These are phyloP conservation scores for Nephila pilipes DNA, from an alignment of 1,140 invertebrate species.

Conservation along the genomic window DNA sequence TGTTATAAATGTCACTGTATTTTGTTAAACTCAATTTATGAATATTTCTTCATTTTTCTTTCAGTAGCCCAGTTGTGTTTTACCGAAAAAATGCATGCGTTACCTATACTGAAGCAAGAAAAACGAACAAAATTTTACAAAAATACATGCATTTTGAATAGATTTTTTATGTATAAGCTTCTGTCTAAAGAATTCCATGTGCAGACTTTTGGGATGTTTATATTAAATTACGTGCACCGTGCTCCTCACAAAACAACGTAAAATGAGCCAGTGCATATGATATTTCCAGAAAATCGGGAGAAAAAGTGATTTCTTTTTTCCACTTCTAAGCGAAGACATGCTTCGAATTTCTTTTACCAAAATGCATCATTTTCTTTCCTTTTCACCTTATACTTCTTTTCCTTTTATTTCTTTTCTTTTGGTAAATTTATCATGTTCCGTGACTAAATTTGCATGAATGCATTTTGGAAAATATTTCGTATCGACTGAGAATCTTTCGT, in stretches of 20 bases:
- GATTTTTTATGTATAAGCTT: conserved; percentile 12
- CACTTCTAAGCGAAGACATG: neutral
- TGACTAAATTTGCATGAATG: conserved; percentile 68
- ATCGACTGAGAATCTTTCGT: conserved; percentile 26
- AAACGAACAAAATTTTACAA: neutral
- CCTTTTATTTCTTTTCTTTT: neutral
- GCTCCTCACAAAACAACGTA: conserved; percentile 22
- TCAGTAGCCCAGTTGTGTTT: neutral
- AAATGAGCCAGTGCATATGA: conserved; percentile 56
- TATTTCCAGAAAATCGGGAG: conserved; percentile 48
- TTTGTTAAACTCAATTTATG: neutral
- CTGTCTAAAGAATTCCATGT: neutral
- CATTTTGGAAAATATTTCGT: conserved; percentile 41
- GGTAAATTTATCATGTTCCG: conserved; percentile 54
- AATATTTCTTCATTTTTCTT: neutral
- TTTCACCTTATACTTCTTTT: neutral
- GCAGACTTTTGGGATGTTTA: conserved; percentile 20
- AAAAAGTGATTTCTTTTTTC: conserved; percentile 18
- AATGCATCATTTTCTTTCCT: neutral
- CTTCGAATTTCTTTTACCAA: conserved; percentile 4
- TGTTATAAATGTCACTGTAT: too few relatives aligned
- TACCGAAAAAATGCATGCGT: neutral
- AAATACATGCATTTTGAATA: neutral
- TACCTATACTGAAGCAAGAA: neutral
- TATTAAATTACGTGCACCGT: conserved; percentile 46